Base-by-base conservation (phyloP, 1,140 invertebrate species). In the Pteromalus puparum region DNA sequence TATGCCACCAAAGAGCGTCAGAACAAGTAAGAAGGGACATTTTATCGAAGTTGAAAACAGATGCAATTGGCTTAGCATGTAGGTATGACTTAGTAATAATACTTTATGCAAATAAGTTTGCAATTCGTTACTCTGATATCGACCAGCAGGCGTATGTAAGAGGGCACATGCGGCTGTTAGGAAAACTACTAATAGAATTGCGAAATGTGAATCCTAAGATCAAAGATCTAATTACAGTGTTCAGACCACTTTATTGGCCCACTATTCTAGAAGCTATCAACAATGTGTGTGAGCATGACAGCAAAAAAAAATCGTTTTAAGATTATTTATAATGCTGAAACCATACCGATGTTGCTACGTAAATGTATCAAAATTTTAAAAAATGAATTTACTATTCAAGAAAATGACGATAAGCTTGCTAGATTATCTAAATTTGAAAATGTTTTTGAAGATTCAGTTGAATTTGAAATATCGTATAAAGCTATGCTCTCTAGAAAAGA, bases 331-430 rank as follows among this genome's bases (percentile, higher is more conserved):
- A 77, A 77, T n/a, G 38, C 38, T 48, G 75, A 77, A 53, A 77
- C 75, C 7, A 1, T 77, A 6, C 75, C 75, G 2, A 77, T 77
- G 15, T 26, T 77, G 13, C 1, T 77, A 24, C 46, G 75, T 48
- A 77, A 77, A 28, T 77, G 75, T 48, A 77, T 77, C 2, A 77
- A 53, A 53, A 77, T 77, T 77, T 53, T 77, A 26, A 77, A 53
- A 77, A 13, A 77, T 38, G 42, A 77, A 24, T 77, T 77, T 53
- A 24, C 30, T 10, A 42, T 75, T 34, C 10, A 4, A 24, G 75
- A n/a, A 48, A 28, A 77, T 26, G 26, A 53, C 46, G 75, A 77
- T 1, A 75, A 75, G 34, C 9, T 77, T 1, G n/a, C 9, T 18
- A 1, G 7, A 38, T 3, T 48, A 77, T 5, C 1, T 38, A 26